A percentile compares a stretch with the other conserved stretches of the same genome.
Conservation (phyloP, 2,888 invertebrate genomes). For the Cheilosia soror region DNA sequence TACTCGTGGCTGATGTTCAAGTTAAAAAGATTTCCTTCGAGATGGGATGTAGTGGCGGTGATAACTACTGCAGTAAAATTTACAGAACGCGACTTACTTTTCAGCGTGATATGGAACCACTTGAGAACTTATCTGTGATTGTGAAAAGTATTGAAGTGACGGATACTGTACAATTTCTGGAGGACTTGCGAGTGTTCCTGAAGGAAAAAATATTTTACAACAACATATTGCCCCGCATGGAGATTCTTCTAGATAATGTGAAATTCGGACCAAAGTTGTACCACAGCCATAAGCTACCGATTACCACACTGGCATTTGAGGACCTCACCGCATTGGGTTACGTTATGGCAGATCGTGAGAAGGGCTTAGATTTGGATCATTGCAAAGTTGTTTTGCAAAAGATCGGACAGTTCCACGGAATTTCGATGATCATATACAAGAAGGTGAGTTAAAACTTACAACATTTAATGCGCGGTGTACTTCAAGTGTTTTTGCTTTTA, state of each 20-base stretch:
- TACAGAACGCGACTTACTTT: constrained; percentile 74
- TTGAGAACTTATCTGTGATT: constrained; percentile 72
- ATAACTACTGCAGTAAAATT: constrained; percentile 77
- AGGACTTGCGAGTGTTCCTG: constrained; percentile 81
- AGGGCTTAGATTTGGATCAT: constrained; percentile 85
- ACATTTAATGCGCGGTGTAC: neutral
- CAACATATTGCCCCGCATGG: constrained; percentile 80
- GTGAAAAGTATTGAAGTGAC: constrained; percentile 76
- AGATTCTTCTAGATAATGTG: constrained; percentile 78
- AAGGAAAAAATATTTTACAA: constrained; percentile 81
- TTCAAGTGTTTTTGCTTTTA: constrained; percentile 45
- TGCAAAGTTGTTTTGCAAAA: constrained; percentile 84
- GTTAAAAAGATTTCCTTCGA: constrained; percentile 63
- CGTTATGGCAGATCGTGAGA: constrained; percentile 84
- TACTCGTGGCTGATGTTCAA: constrained; percentile 39
- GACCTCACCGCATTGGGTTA: constrained; percentile 84
- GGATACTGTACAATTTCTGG: constrained; percentile 76
- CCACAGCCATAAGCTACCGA: constrained; percentile 62
- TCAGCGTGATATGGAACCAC: constrained; percentile 2
- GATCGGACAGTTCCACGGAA: constrained; percentile 85
- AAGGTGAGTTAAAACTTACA: constrained; percentile 80
- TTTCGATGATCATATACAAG: constrained; percentile 84
- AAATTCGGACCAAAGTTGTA: constrained; percentile 72
- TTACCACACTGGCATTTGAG: constrained; percentile 77
- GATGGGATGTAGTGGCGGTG: constrained; percentile 75